phyloP scores from a whole-genome alignment of 2,113 vertebrate species.

The Rhinoderma darwinii region DNA sequence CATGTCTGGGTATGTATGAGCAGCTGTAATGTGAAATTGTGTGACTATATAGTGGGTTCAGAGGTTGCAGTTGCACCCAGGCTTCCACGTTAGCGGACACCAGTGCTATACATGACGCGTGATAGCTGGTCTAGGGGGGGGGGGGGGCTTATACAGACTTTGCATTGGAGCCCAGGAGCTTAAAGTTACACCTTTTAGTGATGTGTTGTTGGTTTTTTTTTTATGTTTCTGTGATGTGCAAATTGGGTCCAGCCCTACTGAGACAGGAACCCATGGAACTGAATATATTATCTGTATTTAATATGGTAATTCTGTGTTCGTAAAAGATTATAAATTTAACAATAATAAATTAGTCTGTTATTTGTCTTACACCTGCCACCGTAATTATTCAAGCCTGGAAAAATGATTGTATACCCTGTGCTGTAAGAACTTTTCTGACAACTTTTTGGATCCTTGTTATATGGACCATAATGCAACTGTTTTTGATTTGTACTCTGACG shows the following conservation, averaged over 20 bases:
- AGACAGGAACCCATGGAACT: not conserved
- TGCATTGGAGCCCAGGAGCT: no score
- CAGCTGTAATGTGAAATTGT: not conserved
- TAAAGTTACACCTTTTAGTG: not conserved
- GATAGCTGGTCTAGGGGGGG: no score
- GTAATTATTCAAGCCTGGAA: not conserved
- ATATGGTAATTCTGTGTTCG: not conserved
- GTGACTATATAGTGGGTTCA: not conserved
- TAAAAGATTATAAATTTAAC: not conserved
- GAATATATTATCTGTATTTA: not conserved
- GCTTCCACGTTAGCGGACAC: not conserved
- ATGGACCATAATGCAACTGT: not conserved
- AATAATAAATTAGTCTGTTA: not conserved
- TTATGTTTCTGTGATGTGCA: not conserved
- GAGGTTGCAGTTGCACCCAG: not conserved
- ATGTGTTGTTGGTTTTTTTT: not conserved
- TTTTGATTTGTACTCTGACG: no score
- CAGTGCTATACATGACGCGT: not conserved
- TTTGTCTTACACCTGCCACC: not conserved
- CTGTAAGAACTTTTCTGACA: not conserved
- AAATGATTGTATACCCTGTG: not conserved
- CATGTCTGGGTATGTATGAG: not conserved
- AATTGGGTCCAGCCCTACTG: not conserved
- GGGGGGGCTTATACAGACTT: not conserved
- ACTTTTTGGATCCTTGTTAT: not conserved